Conservation (phyloP, 2,888 invertebrate genomes). For the Stenchaetothrips biformis region DNA sequence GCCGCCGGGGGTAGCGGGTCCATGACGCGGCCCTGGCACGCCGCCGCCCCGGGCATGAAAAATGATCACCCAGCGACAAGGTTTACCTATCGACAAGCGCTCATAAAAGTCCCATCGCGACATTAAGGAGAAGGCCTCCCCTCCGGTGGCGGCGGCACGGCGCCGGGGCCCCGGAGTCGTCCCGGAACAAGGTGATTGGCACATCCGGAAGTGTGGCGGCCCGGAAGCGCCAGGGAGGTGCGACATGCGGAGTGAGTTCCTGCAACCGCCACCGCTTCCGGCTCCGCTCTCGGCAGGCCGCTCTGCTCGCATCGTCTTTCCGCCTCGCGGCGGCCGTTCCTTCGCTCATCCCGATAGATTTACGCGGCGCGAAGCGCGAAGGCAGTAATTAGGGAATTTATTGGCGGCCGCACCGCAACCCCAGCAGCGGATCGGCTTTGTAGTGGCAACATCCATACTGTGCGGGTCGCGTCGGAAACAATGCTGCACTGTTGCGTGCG, state of each 20-base stretch:
- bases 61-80: not conserved
- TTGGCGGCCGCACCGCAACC: not conserved
- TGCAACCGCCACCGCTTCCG: no score
- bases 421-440: no score
- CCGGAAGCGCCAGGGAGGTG: no score
- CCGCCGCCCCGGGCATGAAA: not conserved
- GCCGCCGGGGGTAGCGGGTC: not conserved
- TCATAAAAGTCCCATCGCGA: slow-evolving; percentile 1
- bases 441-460: no score
- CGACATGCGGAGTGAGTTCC: no score
- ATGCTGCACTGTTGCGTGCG: no score
- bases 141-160: not conserved
- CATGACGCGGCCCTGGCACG: not conserved
- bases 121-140: not conserved
- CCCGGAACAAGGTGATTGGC: no score
- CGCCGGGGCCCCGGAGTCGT: not conserved
- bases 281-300: no score
- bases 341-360: slow-evolving; percentile 2
- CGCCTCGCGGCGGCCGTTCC: not conserved
- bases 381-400: slow-evolving; percentile 16
- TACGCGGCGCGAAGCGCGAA: slow-evolving; percentile 8
- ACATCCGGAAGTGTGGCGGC: no score
- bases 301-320: no score
- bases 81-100: slow-evolving; percentile 1
- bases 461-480: no score